Base-by-base conservation (phyloP, 2,888 invertebrate species). In the Machimus rusticus region DNA sequence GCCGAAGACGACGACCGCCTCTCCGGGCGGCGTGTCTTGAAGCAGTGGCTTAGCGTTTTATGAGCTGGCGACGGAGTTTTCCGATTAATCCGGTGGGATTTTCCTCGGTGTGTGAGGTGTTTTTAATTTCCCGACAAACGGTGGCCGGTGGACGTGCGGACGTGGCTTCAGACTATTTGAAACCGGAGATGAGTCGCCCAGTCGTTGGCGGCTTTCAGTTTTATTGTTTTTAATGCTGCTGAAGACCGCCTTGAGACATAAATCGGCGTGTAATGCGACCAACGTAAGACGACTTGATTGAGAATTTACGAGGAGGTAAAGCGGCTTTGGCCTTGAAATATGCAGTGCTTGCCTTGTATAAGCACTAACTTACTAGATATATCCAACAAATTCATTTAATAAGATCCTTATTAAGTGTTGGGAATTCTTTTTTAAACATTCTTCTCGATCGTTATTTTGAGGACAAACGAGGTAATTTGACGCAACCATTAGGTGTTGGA, bases 61-160 rank as follows among this genome's bases (percentile, higher is more conserved):
- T 79, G 79, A 79, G 79, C 19, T 23, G 28, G 46, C 46, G 46
- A 79, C 77, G 16, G 77, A 77, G 34, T 77, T 77, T 77, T 39
- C 77, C 77, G 37, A 77, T 79, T 79, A 79, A 79, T 79, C 79
- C 79, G 79, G 23, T 79, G 28, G 79, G 46, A 79, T 79, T 79
- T 46, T 28, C 51, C 34, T 77, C 39, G 34, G 28, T 23, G 51
- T 74, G 28, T 34, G 74, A 31, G 34, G 51, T 43, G 79, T 79
- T 79, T 79, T 79, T 79, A 79, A 79, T 79, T 79, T 79, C 23
- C 23, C 46, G 23, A 23, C 43, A 39, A 43, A 23, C 39, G 43
- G 23, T 43, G 28, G 39, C 12, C 39, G 43, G 23, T 43, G 28
- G 39, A 43, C 51, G 23, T 39, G 43, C 43, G 43, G 19, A 79